These are phyloP conservation scores for Burhinus bistriatus DNA, from an alignment of 2,113 vertebrate genomes.

Conservation along the genomic window DNA sequence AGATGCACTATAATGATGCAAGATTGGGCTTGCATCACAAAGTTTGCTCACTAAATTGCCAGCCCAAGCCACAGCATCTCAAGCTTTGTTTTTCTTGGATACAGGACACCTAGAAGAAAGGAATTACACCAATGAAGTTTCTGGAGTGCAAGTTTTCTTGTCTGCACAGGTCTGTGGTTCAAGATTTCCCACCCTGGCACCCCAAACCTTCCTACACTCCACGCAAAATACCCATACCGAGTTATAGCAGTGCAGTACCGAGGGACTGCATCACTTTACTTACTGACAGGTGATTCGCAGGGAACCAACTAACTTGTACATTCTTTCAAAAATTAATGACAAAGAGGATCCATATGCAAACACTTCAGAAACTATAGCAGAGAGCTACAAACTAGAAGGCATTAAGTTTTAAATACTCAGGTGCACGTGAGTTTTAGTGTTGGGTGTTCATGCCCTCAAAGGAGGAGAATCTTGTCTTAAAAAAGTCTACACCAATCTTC, in stretches of 20 bases:
- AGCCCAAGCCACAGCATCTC: background rate
- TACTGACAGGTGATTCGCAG: background rate
- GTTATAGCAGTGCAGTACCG: background rate
- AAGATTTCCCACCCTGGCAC: background rate
- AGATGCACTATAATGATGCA: background rate
- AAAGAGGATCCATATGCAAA: background rate
- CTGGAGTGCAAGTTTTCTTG: background rate
- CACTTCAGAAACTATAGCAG: background rate
- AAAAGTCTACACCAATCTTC: background rate
- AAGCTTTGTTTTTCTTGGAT: background rate
- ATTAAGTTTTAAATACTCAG: background rate
- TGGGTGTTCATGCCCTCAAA: background rate
- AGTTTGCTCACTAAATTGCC: background rate
- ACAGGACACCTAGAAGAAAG: background rate
- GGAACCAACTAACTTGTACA: background rate
- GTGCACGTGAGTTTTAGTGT: fast-evolving
- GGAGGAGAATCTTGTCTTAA: background rate
- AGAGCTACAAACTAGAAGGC: background rate
- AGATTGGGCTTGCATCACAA: background rate
- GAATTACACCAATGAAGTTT: background rate
- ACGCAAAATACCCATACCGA: fast-evolving
- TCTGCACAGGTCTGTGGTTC: fast-evolving
- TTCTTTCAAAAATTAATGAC: background rate
- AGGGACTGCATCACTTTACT: background rate
- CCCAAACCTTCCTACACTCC: background rate